Evolutionary conservation across 2,113 vertebrate species (phyloP).

Genomic region (Poeciliopsis prolifica): DNA sequence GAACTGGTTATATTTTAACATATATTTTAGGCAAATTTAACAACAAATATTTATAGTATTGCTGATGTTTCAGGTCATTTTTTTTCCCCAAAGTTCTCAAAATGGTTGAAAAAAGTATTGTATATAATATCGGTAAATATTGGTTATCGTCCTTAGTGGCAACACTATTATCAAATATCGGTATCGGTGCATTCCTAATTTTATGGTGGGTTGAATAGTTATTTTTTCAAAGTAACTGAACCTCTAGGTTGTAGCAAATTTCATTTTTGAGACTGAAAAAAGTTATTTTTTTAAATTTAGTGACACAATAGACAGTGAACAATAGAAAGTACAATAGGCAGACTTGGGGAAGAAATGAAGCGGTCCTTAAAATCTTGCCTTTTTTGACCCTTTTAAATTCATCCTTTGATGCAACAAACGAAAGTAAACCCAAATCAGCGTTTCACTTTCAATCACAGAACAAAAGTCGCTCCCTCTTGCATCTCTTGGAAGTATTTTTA

Average conservation of each 20-base stretch:
- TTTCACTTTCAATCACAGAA: constrained; percentile 61
- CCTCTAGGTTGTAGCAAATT: neutral
- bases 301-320: neutral
- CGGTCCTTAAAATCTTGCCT: constrained; percentile 24
- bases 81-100: no score
- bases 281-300: neutral
- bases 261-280: neutral
- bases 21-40: no score
- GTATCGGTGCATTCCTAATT: no score
- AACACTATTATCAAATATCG: no score
- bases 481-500: constrained; percentile 66
- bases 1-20: no score
- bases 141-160: no score
- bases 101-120: no score
- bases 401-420: constrained; percentile 26
- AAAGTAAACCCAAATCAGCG: constrained; percentile 51
- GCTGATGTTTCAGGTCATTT: no score
- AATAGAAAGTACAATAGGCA: neutral
- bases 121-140: no score
- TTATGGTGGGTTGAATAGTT: no score
- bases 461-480: constrained; percentile 43
- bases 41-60: no score
- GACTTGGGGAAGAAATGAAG: constrained; percentile 19
- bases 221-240: no score
- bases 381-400: constrained; percentile 7